Evolutionary conservation across 2,797 vertebrate genomes (phyloP), one percentile per base, ranked within the genome.

Genomic region (Paguma larvata): DNA sequence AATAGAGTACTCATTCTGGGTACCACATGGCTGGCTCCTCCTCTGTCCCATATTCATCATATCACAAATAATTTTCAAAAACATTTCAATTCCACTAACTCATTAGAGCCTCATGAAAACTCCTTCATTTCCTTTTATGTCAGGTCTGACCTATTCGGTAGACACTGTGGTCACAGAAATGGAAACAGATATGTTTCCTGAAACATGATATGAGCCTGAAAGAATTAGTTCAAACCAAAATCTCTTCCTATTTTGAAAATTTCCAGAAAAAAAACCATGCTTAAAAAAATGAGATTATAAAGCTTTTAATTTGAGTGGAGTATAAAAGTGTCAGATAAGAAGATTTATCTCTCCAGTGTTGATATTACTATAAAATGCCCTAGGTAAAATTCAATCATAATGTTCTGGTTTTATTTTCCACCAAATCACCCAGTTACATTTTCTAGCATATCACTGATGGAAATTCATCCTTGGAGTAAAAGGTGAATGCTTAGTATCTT

Each of bases 391-490:
- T 63, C 0, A 48, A 13, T 51, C 67, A 44, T 82, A 48, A 77
- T 34, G 6, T 41, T 92, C 77, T 73, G 16, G 8, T 86, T 93
- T 89, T 84, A 46, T 79, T 95, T 94, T 38, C 38, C 3, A 75
- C 44, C 25, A 92, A 67, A 67, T 88, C 38, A 84, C 19, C 19
- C 19, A 48, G 11, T 41, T 89, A 56, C 14, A 46, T 56, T 89
- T 97, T 68, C 62, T 18, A 82, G 68, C 23, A 59, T 62, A 25
- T 84, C 83, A 70, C 25, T 15, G 53, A n/a, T 63, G 23, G 83
- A 95, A 94, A 85, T 89, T 59, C 44, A 95, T 53, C 18, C 12
- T 72, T 80, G 46, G 63, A 90, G 65, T 67, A 92, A 68, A 83
- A 92, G 41, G 8, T 62, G 15, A 79, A 87, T 51, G 15, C 41